These are phyloP conservation scores for Venustaconcha ellipsiformis DNA, from an alignment of 1,140 invertebrate genomes.

Conservation along the genomic window DNA sequence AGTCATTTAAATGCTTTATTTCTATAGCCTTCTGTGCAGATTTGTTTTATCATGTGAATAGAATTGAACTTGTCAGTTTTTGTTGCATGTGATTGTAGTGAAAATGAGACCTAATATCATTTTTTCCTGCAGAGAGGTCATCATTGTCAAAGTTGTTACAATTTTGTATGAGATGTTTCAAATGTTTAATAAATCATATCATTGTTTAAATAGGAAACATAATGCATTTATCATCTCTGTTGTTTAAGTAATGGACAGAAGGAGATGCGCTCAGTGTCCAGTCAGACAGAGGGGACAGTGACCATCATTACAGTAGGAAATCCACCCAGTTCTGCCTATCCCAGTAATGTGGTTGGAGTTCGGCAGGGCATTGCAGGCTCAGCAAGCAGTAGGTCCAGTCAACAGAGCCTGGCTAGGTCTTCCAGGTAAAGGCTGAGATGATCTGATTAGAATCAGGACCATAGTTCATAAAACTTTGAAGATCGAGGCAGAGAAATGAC, in stretches of 20 bases:
- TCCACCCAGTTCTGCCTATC: constrained; percentile 50
- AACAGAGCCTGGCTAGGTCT: constrained; percentile 49
- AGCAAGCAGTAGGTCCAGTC: constrained; percentile 47
- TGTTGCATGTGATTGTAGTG: background rate
- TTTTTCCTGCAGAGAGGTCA: background rate
- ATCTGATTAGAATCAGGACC: background rate
- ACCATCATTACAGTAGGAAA: constrained; percentile 66
- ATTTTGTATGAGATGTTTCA: background rate
- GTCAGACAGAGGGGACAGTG: constrained; percentile 65
- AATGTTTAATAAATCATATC: background rate
- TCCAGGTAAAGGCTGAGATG: constrained; percentile 13
- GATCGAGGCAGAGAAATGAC: no score
- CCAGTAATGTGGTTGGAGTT: constrained; percentile 53
- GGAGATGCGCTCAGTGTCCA: constrained; percentile 58
- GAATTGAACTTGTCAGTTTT: background rate
- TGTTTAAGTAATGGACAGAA: constrained; percentile 39
- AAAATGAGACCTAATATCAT: background rate
- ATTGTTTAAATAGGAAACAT: background rate
- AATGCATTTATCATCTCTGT: background rate
- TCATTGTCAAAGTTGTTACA: background rate
- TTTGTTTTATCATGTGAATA: no score
- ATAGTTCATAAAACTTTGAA: no score
- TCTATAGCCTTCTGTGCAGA: no score
- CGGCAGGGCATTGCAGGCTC: constrained; percentile 28
- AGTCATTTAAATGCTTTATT: no score